Conservation (phyloP, 2,113 vertebrate species). For the Turdus rufiventris region DNA sequence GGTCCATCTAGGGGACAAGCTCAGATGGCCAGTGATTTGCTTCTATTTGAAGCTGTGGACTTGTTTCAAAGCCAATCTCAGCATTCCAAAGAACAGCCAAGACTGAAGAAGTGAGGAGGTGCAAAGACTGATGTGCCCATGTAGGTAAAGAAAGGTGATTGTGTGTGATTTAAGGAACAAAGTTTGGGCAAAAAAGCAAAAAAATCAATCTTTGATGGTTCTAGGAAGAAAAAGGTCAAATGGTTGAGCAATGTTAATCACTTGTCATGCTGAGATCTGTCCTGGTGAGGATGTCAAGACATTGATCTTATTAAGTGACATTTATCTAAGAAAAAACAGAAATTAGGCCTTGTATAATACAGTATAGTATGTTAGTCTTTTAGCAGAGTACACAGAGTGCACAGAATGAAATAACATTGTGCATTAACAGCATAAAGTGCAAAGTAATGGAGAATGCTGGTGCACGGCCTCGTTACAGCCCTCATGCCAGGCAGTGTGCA, state of each 20-base stretch:
- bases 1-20: not conserved
- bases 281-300: not conserved
- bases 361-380: not conserved
- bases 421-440: not conserved
- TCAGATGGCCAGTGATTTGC: not conserved
- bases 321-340: not conserved
- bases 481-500: not conserved
- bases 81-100: not conserved
- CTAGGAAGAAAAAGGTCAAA: not conserved
- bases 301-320: not conserved
- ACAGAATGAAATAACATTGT: not conserved
- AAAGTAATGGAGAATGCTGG: not conserved
- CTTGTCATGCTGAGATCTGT: not conserved
- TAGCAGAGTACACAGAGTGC: not conserved
- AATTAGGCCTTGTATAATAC: not conserved
- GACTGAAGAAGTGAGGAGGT: not conserved
- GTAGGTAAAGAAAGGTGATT: not conserved
- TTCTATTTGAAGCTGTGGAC: not conserved
- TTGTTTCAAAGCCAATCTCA: not conserved
- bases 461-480: rapidly evolving
- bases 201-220: not conserved
- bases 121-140: not conserved
- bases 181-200: not conserved
- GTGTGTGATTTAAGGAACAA: not conserved
- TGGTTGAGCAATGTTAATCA: not conserved